A percentile compares a stretch with the other conserved stretches of the same genome.
Evolutionary conservation across 2,113 vertebrate species (phyloP).

Genomic region (Chaenocephalus aceratus): DNA sequence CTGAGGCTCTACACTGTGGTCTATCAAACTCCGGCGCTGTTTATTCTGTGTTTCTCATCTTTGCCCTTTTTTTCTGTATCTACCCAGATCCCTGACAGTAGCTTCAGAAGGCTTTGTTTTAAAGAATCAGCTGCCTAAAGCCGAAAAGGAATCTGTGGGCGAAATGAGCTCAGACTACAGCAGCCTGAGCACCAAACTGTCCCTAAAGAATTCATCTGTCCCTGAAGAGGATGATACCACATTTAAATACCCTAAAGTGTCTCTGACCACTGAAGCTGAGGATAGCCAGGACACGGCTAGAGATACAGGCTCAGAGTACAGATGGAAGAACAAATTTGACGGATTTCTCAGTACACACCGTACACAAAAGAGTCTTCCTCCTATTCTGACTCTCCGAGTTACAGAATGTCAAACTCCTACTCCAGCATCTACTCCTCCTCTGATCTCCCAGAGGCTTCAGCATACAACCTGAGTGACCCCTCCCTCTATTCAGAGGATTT

Average conservation of each 20-base stretch:
- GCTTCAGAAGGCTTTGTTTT: conserved; percentile 24
- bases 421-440: conserved; percentile 13
- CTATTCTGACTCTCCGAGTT: conserved; percentile 16
- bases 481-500: conserved; percentile 27
- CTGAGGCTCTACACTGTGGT: not conserved
- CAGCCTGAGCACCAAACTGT: conserved; percentile 79
- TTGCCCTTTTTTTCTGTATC: not conserved
- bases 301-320: conserved; percentile 6
- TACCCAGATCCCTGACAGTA: conserved; percentile 51
- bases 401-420: conserved; percentile 11
- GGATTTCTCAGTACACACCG: conserved; percentile 34
- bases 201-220: conserved; percentile 42
- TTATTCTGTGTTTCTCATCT: conserved; percentile 8
- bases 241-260: conserved; percentile 83
- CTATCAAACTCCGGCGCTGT: not conserved
- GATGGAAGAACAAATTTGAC: conserved; percentile 55
- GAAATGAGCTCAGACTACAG: conserved; percentile 70
- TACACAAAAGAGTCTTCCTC: not conserved
- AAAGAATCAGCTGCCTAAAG: conserved; percentile 9
- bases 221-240: conserved; percentile 63
- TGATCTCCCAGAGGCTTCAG: conserved; percentile 4
- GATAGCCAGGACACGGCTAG: not conserved
- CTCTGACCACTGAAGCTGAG: conserved; percentile 63
- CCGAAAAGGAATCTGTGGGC: conserved; percentile 20
- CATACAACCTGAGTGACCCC: conserved; percentile 29